Evolutionary conservation across 2,113 vertebrate genomes (phyloP).

Genomic region (Callionymus lyra): DNA sequence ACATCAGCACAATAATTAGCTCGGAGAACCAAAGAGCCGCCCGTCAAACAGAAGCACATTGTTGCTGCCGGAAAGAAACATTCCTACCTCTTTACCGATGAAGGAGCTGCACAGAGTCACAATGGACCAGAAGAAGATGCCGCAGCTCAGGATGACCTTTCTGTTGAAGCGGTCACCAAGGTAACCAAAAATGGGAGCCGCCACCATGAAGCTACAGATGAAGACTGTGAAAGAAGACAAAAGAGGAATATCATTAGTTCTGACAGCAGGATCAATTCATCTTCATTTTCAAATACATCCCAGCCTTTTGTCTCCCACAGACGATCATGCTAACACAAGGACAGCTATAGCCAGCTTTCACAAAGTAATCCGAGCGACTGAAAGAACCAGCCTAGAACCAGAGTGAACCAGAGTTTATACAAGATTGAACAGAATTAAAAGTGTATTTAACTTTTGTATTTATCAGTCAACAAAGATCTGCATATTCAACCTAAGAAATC

Average conservation of each 20-base stretch:
- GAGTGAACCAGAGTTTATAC: too few relatives aligned
- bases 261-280: neutral
- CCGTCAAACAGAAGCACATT: slow-evolving; percentile 9
- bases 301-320: too few relatives aligned
- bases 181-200: slow-evolving; percentile 95
- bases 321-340: too few relatives aligned
- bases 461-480: too few relatives aligned
- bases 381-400: too few relatives aligned
- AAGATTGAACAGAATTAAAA: too few relatives aligned
- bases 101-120: slow-evolving; percentile 94
- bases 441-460: neutral
- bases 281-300: too few relatives aligned
- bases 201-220: slow-evolving; percentile 99
- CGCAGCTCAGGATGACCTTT: slow-evolving; percentile 93
- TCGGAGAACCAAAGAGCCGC: slow-evolving; percentile 1
- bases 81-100: slow-evolving; percentile 83
- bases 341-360: too few relatives aligned
- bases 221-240: slow-evolving; percentile 74
- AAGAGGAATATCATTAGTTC: slow-evolving; percentile 15
- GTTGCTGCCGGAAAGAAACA: neutral
- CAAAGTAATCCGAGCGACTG: too few relatives aligned
- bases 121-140: slow-evolving; percentile 96
- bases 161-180: slow-evolving; percentile 98
- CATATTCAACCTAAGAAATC: neutral
- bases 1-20: slow-evolving; percentile 32